These are phyloP conservation scores for Syngnathoides biaculeatus DNA, from an alignment of 2,113 vertebrate genomes.

Conservation along the genomic window DNA sequence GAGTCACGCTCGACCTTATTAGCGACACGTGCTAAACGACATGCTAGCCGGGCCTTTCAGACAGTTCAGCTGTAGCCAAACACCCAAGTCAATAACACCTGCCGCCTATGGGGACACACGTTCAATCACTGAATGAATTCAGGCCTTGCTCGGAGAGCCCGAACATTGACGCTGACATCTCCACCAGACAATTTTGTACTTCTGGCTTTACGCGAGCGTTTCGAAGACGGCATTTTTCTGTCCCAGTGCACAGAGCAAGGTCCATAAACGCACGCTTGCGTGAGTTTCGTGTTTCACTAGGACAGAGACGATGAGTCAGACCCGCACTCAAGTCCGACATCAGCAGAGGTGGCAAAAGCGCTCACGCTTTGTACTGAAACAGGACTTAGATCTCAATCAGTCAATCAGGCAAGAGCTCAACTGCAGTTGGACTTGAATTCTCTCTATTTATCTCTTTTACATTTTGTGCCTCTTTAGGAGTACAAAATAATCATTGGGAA, in stretches of 20 bases:
- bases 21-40: slow-evolving; percentile 3
- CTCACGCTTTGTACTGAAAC: no score
- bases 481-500: no score
- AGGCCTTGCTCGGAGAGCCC: not conserved
- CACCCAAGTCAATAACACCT: not conserved
- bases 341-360: no score
- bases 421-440: no score
- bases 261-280: not conserved
- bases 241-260: not conserved
- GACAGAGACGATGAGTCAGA: not conserved
- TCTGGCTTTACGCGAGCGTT: not conserved
- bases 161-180: not conserved
- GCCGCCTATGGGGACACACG: not conserved
- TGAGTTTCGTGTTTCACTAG: not conserved
- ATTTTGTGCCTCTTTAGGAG: no score
- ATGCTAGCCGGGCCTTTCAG: slow-evolving; percentile 15
- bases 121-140: not conserved
- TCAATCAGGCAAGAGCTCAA: no score
- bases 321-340: not conserved
- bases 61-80: slow-evolving; percentile 6
- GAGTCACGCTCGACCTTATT: slow-evolving; percentile 1
- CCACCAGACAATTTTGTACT: not conserved
- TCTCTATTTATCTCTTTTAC: no score
- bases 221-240: not conserved
- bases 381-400: not conserved